Evolutionary conservation across 2,888 invertebrate species (phyloP), one percentile per base, ranked within the genome.

Genomic region (Marronus borbonicus): DNA sequence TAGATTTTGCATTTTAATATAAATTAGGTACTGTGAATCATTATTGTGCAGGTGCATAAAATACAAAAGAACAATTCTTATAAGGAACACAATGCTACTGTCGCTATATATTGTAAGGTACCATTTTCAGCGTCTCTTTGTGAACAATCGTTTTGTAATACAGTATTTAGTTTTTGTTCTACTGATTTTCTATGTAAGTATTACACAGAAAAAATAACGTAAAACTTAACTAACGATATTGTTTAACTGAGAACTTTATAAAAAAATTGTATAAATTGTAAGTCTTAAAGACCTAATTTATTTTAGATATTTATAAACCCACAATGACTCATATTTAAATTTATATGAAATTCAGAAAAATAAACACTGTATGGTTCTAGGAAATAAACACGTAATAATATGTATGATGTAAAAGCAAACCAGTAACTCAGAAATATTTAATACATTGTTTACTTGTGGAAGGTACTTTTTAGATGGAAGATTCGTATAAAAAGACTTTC

Each of bases 121-220:
- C 31, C 62, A 31, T 62, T 62, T 62, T 62, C n/a, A 58, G 55
- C 20, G 20, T 58, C 17, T 58, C 62, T 28, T 31, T 62, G 62
- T 62, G 62, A 62, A 14, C 24, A 31, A 62, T 62, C 31, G 20
- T 8, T 28, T 31, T 62, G 62, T 31, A 62, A 62, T 20, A 8
- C 55, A 58, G n/a, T 58, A n/a, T 20, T 8, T 36, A 36, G 31
- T 12, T 44, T 44, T 44, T 2, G 8, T 8, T 44, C 12, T 12
- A 8, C 44, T 12, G 8, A 44, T 44, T 44, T 44, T 44, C 8
- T 44, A 44, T 44, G 44, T 44, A 12, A 44, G 12, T 36, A 44
- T 1, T 8, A 44, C 8, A 44, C 8, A 8, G 44, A 12, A 44
- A 39, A 39, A 39, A 8, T 39, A 39, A 39, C 39, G 5, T 39